Conservation (phyloP, 2,888 invertebrate genomes). For the Lomographa bimaculata region DNA sequence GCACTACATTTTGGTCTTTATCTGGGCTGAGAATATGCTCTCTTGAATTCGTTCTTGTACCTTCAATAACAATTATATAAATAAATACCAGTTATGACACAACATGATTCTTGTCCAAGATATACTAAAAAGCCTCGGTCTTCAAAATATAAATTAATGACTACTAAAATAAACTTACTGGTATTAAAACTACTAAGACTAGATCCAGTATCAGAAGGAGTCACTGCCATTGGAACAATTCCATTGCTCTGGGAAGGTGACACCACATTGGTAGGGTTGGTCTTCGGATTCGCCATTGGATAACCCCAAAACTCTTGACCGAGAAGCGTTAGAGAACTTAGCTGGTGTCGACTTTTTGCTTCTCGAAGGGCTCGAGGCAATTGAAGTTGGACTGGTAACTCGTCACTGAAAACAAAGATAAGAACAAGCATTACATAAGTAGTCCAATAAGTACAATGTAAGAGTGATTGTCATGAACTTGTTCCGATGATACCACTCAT, state of each 20-base stretch:
- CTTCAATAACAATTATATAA: conserved; percentile 40
- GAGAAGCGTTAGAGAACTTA: conserved; percentile 94
- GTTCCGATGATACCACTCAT: too few relatives aligned
- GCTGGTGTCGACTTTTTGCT: conserved; percentile 94
- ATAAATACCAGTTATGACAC: too few relatives aligned
- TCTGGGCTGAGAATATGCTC: conserved; percentile 68
- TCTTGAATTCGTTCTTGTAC: conserved; percentile 66
- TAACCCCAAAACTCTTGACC: conserved; percentile 95
- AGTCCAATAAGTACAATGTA: too few relatives aligned
- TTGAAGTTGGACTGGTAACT: conserved; percentile 94
- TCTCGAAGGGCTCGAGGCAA: conserved; percentile 93
- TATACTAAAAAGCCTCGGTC: too few relatives aligned
- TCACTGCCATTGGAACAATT: conserved; percentile 74
- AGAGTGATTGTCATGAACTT: too few relatives aligned
- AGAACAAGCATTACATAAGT: too few relatives aligned
- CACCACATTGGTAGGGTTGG: conserved; percentile 65
- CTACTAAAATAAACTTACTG: conserved; percentile 65
- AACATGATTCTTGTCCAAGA: too few relatives aligned
- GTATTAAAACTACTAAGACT: conserved; percentile 90
- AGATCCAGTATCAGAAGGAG: conserved; percentile 87
- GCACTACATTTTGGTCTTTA: conserved; percentile 86
- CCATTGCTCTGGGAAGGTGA: conserved; percentile 70
- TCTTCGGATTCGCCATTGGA: conserved; percentile 89
- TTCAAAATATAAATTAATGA: too few relatives aligned
- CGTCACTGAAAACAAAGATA: conserved; percentile 85